Evolutionary conservation across 2,797 vertebrate genomes (phyloP).

Genomic region (Presbytis comata): DNA sequence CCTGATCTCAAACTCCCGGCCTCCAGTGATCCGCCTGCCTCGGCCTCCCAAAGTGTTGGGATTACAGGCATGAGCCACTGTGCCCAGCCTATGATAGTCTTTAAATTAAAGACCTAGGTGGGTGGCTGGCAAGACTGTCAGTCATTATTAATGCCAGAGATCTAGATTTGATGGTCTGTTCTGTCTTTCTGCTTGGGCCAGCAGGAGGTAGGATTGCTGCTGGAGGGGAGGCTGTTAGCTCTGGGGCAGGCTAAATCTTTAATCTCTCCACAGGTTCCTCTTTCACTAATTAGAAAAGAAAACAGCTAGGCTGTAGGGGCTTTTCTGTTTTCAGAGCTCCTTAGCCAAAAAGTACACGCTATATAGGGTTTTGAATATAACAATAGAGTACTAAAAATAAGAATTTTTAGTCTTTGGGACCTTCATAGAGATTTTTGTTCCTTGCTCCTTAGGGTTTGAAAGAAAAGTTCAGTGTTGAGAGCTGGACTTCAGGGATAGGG

Average conservation of each 20-base stretch:
- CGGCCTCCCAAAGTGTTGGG: neutral
- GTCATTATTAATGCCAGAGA: neutral
- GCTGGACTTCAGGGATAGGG: neutral
- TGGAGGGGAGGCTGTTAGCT: neutral
- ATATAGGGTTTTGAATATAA: conserved; percentile 32
- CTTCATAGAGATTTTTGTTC: conserved; percentile 39
- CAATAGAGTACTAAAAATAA: neutral
- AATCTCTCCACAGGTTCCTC: neutral
- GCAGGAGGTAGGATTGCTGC: neutral
- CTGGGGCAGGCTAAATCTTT: conserved; percentile 1
- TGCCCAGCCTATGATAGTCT: neutral
- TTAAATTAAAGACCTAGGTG: neutral
- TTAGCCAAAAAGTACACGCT: neutral
- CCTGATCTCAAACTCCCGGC: too few relatives aligned
- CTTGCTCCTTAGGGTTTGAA: conserved; percentile 21
- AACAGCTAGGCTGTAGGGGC: neutral
- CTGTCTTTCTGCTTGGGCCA: conserved; percentile 37
- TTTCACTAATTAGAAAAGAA: conserved; percentile 42
- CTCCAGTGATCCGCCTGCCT: neutral
- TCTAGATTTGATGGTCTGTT: conserved; percentile 1
- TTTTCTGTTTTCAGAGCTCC: conserved; percentile 53
- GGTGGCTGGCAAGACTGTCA: neutral
- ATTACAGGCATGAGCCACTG: neutral
- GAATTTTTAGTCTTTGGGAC: conserved; percentile 8
- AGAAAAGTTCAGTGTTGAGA: neutral